Base-by-base conservation (phyloP, 2,797 vertebrate species). In the Betta splendens region DNA sequence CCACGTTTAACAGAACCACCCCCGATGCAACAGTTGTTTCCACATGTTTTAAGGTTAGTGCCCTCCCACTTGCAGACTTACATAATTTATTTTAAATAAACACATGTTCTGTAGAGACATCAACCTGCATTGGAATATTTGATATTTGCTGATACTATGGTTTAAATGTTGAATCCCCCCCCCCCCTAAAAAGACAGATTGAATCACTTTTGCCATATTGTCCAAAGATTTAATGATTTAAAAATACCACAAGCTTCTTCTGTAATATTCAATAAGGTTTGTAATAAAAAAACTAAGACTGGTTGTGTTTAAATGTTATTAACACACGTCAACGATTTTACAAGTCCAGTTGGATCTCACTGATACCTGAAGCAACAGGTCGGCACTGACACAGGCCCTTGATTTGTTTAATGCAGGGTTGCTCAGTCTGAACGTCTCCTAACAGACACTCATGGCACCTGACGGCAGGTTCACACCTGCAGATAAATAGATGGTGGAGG, bases 1-100 rank as follows among this genome's bases (percentile, higher is more conserved):
- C 36, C 49, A 58, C 56, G 52, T 65, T 73, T 66, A 77, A 26
- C 35, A 58, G 49, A 77, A 37, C 43, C 44, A 37, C 39, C 47
- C 68, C 54, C 56, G 70, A 69, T 77, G 72, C 60, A 42, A 55
- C 45, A 78, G 77, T 38, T 32, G 29, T 80, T 84, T 80, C 80
- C 72, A 83, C 81, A 74, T 76, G 77, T 60, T 60, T 49, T 67
- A 43, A 72, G 60, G 38, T 48, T 55, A 51, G 50, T 26, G 51
- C 42, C 39, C 61, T 39, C 49, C 63, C 54, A 56, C 61, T 51
- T 28, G 10, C 5, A 60, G 17, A 43, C 40, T 36, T 60, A 16
- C 35, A 47, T 63, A 59, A 65, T 43, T 22, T 35, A 36, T 36
- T 36, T 33, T 36, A 39, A 28, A 49, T 20, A 22, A 42, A 11